Conservation (phyloP, 2,797 vertebrate genomes). For the Phrynocephalus forsythii region DNA sequence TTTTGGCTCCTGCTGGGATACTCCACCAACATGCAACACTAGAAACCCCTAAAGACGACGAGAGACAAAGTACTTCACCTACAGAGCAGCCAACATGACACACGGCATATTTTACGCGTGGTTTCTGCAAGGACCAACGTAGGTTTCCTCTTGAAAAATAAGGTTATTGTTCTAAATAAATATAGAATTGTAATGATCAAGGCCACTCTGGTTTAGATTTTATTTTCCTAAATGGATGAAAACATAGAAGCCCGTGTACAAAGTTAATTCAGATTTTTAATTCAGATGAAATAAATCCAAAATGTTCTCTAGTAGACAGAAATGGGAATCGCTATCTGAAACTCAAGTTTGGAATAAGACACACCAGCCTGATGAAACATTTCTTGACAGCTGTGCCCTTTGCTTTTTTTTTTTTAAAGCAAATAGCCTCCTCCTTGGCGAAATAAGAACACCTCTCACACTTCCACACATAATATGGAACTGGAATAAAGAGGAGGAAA, state of each 20-base stretch:
- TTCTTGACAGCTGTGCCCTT: conserved; percentile 86
- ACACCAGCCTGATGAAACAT: conserved; percentile 88
- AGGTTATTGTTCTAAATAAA: background rate
- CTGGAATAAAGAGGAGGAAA: too few relatives aligned
- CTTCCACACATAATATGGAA: background rate
- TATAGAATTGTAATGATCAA: background rate
- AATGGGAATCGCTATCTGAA: conserved; percentile 78
- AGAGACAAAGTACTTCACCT: background rate
- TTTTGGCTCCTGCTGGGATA: background rate
- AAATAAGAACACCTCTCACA: conserved; percentile 55
- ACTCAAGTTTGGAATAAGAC: conserved; percentile 92
- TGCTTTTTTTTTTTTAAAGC: conserved; percentile 84
- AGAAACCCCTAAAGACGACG: background rate
- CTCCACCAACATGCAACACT: background rate
- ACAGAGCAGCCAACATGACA: background rate
- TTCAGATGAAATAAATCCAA: conserved; percentile 81
- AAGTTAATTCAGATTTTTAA: too few relatives aligned
- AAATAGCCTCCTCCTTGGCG: conserved; percentile 69
- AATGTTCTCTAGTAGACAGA: conserved; percentile 69
- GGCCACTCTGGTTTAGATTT: background rate
- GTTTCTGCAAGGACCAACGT: background rate
- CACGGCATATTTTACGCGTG: background rate
- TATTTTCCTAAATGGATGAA: conserved; percentile 7
- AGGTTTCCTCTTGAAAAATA: background rate
- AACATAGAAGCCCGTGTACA: background rate